These are phyloP conservation scores for Adoxophyes honmai DNA, from an alignment of 1,140 invertebrate species.

Conservation along the genomic window DNA sequence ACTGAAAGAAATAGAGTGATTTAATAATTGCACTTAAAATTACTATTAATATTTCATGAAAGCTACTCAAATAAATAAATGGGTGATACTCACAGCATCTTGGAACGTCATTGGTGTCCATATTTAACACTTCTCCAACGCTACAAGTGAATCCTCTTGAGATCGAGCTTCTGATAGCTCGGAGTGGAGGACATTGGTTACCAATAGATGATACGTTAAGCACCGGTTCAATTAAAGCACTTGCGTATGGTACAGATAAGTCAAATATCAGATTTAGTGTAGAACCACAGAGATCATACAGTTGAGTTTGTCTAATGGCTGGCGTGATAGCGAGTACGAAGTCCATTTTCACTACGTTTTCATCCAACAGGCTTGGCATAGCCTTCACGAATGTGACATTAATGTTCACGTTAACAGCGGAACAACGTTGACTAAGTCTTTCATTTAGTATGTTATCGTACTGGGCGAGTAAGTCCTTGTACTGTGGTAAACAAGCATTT, in stretches of 20 bases:
- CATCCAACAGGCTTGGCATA: constrained; percentile 85
- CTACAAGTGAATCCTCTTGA: constrained; percentile 94
- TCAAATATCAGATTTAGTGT: constrained; percentile 96
- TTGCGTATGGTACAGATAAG: constrained; percentile 93
- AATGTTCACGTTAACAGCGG: constrained; percentile 95
- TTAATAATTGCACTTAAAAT: not conserved
- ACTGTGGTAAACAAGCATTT: constrained; percentile 89
- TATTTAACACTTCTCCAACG: constrained; percentile 94
- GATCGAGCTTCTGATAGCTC: constrained; percentile 91
- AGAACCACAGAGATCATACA: constrained; percentile 96
- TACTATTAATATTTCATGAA: constrained; percentile 7
- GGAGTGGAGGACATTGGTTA: constrained; percentile 93
- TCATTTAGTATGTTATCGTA: constrained; percentile 89
- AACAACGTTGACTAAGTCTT: constrained; percentile 93
- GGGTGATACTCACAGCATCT: constrained; percentile 87
- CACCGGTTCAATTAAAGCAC: constrained; percentile 92
- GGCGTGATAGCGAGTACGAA: constrained; percentile 93
- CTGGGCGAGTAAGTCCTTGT: constrained; percentile 89
- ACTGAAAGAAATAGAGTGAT: constrained; percentile 79
- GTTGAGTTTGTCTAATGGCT: constrained; percentile 89
- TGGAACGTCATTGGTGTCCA: constrained; percentile 93
- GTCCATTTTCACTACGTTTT: constrained; percentile 92
- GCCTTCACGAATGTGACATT: constrained; percentile 93
- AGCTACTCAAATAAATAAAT: constrained; percentile 16
- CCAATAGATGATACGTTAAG: constrained; percentile 92